A percentile compares a stretch with the other conserved stretches of the same genome.
Conservation (phyloP, 2,113 vertebrate genomes). For the Toxostoma redivivum region DNA sequence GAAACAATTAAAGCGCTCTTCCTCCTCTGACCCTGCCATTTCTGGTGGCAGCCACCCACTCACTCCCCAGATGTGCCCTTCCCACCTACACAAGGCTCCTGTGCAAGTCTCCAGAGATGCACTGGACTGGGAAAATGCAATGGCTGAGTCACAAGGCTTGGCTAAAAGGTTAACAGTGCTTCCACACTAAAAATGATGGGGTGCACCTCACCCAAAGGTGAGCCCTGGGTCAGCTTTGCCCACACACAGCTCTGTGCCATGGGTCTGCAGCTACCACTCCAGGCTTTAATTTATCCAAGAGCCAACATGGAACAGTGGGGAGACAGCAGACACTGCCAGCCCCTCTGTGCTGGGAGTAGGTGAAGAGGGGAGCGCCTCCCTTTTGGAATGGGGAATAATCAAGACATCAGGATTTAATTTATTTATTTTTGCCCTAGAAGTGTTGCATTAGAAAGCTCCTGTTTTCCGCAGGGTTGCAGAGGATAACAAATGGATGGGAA, state of each 20-base stretch:
- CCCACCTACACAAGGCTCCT: background rate
- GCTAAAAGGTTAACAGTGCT: background rate
- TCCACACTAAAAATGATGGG: background rate
- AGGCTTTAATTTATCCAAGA: rapidly evolving
- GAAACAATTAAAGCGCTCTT: background rate
- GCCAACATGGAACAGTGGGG: background rate
- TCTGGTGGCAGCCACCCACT: background rate
- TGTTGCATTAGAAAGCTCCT: background rate
- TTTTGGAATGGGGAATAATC: background rate
- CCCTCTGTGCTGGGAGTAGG: background rate
- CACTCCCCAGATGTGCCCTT: background rate
- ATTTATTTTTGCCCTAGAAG: background rate
- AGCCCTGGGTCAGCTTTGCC: background rate
- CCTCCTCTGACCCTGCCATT: background rate
- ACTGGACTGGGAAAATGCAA: background rate
- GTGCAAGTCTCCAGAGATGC: background rate
- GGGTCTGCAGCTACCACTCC: background rate
- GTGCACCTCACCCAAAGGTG: background rate
- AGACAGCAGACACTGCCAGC: background rate
- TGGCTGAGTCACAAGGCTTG: background rate
- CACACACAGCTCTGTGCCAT: rapidly evolving
- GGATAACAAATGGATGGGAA: conserved; percentile 20
- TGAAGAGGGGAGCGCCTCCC: background rate
- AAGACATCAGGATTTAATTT: background rate
- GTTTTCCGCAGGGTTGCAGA: background rate